A percentile compares a stretch with the other conserved stretches of the same genome.
Conservation (phyloP, 2,113 vertebrate genomes). For the Heterocephalus glaber region DNA sequence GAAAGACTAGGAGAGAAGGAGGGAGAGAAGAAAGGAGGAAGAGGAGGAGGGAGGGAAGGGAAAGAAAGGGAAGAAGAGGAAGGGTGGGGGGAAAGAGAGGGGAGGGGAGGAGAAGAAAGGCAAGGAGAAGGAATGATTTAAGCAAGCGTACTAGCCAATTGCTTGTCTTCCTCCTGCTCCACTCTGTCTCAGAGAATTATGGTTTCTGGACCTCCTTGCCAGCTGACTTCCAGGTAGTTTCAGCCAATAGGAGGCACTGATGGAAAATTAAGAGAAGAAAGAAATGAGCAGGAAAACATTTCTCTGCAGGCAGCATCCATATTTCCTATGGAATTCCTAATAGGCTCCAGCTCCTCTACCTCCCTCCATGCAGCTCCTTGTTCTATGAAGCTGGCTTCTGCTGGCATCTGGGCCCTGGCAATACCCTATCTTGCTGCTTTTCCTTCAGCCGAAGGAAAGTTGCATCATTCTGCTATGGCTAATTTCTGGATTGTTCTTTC, state of each 20-base stretch:
- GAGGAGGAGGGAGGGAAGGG: fast-evolving
- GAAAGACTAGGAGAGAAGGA: not conserved
- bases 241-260: not conserved
- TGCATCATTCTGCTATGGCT: not conserved
- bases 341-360: not conserved
- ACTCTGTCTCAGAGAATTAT: not conserved
- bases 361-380: not conserved
- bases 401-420: not conserved
- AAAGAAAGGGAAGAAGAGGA: fast-evolving
- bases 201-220: not conserved
- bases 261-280: not conserved
- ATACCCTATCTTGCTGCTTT: not conserved
- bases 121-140: no score
- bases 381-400: not conserved
- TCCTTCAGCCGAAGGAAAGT: not conserved
- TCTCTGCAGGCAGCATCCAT: not conserved
- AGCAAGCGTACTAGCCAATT: not conserved
- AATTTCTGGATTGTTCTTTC: not conserved
- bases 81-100: fast-evolving
- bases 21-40: fast-evolving
- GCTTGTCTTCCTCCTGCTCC: not conserved
- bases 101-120: not conserved
- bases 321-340: not conserved
- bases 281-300: not conserved
- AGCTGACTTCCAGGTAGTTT: not conserved